Conservation (phyloP, 2,113 vertebrate genomes). For the Menura novaehollandiae region DNA sequence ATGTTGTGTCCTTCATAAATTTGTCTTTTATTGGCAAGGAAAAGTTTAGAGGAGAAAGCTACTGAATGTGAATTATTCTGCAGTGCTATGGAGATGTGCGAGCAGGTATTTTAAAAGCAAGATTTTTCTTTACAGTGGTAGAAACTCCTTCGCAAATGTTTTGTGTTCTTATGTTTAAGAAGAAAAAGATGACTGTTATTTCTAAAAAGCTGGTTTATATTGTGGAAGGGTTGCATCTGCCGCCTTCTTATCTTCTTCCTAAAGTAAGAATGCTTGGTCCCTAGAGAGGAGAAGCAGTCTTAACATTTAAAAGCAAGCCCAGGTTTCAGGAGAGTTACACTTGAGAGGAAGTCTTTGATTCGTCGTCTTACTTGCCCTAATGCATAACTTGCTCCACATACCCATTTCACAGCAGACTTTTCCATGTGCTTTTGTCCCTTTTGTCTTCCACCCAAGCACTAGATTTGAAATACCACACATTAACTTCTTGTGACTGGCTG, state of each 20-base stretch:
- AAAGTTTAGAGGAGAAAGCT: not conserved
- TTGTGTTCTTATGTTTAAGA: not conserved
- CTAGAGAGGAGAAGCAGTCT: not conserved
- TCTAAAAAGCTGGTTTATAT: not conserved
- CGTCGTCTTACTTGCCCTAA: not conserved
- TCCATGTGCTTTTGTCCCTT: not conserved
- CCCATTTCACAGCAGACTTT: not conserved
- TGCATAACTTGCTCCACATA: not conserved
- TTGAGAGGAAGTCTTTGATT: not conserved
- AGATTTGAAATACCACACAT: not conserved
- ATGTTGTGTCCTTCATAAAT: conserved; percentile 5
- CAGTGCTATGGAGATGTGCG: not conserved
- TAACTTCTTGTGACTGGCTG: not conserved
- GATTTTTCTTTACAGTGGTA: not conserved
- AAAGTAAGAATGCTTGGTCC: not conserved
- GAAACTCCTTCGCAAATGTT: not conserved
- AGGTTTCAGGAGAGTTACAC: not conserved
- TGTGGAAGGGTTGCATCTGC: not conserved
- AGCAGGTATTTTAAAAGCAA: not conserved
- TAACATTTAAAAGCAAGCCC: not conserved
- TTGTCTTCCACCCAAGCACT: not conserved
- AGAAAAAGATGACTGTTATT: not conserved
- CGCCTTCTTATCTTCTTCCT: not conserved
- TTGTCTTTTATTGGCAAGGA: not conserved
- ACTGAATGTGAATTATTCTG: not conserved